Evolutionary conservation across 2,888 invertebrate genomes (phyloP).

Genomic region (Laothoe populi): DNA sequence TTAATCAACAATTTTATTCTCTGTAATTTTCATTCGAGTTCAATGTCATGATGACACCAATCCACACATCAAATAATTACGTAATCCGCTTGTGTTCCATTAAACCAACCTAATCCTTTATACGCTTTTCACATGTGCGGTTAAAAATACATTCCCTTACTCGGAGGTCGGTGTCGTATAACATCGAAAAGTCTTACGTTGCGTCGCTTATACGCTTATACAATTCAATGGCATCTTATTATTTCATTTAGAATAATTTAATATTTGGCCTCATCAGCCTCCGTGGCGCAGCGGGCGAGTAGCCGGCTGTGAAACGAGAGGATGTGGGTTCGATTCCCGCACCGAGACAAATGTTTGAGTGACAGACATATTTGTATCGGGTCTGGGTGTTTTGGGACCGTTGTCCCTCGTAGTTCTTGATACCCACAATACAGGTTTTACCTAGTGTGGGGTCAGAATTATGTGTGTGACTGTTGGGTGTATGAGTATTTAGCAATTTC

Average conservation of each 20-base stretch:
- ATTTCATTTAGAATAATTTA: not conserved
- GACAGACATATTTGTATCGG: too few relatives aligned
- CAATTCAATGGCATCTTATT: not conserved
- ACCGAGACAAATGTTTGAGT: too few relatives aligned
- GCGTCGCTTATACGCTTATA: not conserved
- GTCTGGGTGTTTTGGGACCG: too few relatives aligned
- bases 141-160: not conserved
- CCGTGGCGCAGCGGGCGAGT: too few relatives aligned
- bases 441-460: too few relatives aligned
- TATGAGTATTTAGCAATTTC: too few relatives aligned
- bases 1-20: conserved; percentile 10
- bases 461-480: too few relatives aligned
- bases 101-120: conserved; percentile 31
- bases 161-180: not conserved
- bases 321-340: too few relatives aligned
- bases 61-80: conserved; percentile 35
- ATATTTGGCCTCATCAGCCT: too few relatives aligned
- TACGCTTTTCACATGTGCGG: not conserved
- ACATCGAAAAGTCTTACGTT: not conserved
- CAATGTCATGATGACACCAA: conserved; percentile 32
- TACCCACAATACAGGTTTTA: too few relatives aligned
- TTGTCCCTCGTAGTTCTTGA: too few relatives aligned
- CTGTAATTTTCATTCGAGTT: conserved; percentile 25
- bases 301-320: too few relatives aligned
- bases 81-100: conserved; percentile 38